Base-by-base conservation (phyloP, 2,113 vertebrate genomes). In the Forbesichthys agassizii region DNA sequence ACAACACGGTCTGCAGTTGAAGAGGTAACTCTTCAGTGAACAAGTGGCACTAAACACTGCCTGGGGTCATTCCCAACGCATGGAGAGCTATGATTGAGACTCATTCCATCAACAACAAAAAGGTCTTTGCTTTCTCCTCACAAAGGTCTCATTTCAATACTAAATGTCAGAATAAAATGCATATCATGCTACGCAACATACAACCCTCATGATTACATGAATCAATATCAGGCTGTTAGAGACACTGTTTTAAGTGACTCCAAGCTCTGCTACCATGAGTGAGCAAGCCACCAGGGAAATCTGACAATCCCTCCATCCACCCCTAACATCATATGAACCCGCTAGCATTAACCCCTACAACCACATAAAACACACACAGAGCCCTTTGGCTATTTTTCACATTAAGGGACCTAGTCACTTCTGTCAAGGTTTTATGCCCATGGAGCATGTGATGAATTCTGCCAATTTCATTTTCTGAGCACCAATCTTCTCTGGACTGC, bases 71-170 rank as follows among this genome's bases (percentile, higher is more conserved):
- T 79, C 60, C 52, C 52, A 52, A 72, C 36, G 60, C 73, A 27
- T 60, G 51, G 33, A 56, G 33, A 69, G 7, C 8, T 33, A 48
- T 1, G 51, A 69, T 56, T 46, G 48, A 27, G 65, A 65, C 69
- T 67, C 60, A 63, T 65, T 78, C 59, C 65, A 33, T 53, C 33
- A 0, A 64, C 48, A 68, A 79, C 56, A 11, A 82, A 58, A 72
- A 68, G 52, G 14, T 75, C 65, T 76, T 81, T 72, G 79, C 79
- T 84, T 81, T 82, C 62, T 10, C 77, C 58, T 67, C 74, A 83
- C 87, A 89, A 92, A 93, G 88, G 91, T 90, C 91, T 92, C 83
- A 92, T 92, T 92, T 92, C 88, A 92, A 91, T 93, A 93, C 89
- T 87, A 93, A 91, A 92, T 84, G 89, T 92, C 88, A 93, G 83